These are phyloP conservation scores for Tachyglossus aculeatus DNA, from an alignment of 2,797 vertebrate species.

Conservation along the genomic window DNA sequence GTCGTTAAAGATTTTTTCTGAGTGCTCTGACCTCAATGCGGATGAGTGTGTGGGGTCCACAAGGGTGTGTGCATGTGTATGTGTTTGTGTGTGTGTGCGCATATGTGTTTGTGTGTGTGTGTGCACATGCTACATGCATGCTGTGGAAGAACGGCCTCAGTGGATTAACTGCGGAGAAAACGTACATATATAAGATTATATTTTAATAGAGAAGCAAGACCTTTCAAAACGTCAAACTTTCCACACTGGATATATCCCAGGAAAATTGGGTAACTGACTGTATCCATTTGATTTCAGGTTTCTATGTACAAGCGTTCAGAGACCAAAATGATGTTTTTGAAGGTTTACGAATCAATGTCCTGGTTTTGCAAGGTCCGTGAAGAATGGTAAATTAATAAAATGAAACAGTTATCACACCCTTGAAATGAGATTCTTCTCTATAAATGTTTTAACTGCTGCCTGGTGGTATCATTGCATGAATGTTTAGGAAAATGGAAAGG, in stretches of 20 bases:
- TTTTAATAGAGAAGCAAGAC: too few species aligned
- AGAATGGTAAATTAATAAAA: rapidly evolving
- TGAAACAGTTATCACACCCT: rapidly evolving
- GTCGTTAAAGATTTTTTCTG: too few species aligned
- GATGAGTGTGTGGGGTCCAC: too few species aligned
- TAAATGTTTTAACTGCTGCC: rapidly evolving
- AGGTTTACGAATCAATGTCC: neutral
- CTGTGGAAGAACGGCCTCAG: too few species aligned
- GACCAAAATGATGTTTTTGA: rapidly evolving
- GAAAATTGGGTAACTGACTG: neutral
- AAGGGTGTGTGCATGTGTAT: too few species aligned
- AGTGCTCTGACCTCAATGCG: too few species aligned
- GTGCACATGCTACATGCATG: too few species aligned
- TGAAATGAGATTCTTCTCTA: rapidly evolving
- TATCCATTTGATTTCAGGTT: neutral
- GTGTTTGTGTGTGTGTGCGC: too few species aligned
- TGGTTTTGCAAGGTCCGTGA: rapidly evolving
- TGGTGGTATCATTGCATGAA: rapidly evolving
- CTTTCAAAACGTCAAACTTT: neutral
- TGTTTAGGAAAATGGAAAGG: rapidly evolving
- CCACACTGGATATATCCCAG: neutral
- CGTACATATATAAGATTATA: too few species aligned
- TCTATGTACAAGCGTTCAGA: neutral
- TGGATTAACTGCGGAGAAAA: too few species aligned
- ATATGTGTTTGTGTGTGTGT: too few species aligned